phyloP scores from a whole-genome alignment of 2,888 invertebrate species.

The Azorinus chamasolen region DNA sequence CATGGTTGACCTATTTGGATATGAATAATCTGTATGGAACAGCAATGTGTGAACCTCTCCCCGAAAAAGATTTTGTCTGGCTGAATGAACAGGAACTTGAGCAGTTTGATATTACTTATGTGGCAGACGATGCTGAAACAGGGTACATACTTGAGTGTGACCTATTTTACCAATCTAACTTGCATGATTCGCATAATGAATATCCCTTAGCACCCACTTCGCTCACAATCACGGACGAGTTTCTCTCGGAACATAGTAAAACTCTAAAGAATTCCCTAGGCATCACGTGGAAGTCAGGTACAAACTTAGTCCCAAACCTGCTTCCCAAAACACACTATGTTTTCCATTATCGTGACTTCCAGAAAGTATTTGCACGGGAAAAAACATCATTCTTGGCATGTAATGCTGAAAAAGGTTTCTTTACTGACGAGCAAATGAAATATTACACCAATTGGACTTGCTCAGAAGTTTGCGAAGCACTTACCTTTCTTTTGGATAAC shows the following conservation, averaged over 20 bases:
- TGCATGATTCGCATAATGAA: slow-evolving; percentile 39
- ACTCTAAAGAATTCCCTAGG: neutral
- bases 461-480: no score
- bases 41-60: slow-evolving; percentile 24
- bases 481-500: no score
- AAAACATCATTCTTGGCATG: no score
- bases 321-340: slow-evolving; percentile 7
- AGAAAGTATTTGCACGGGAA: no score
- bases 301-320: neutral
- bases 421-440: no score
- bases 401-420: no score
- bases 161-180: slow-evolving; percentile 32
- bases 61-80: slow-evolving; percentile 35
- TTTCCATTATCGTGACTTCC: slow-evolving; percentile 24
- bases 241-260: neutral
- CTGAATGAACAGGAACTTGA: neutral
- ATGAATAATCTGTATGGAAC: slow-evolving; percentile 28
- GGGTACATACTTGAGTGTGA: slow-evolving; percentile 43
- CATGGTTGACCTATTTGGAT: slow-evolving; percentile 22
- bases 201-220: slow-evolving; percentile 36
- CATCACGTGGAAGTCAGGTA: no score
- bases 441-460: no score
- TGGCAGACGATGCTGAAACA: slow-evolving; percentile 52
- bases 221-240: no score
- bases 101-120: neutral